phyloP scores from a whole-genome alignment of 2,113 vertebrate genomes.

The Channa maculata region DNA sequence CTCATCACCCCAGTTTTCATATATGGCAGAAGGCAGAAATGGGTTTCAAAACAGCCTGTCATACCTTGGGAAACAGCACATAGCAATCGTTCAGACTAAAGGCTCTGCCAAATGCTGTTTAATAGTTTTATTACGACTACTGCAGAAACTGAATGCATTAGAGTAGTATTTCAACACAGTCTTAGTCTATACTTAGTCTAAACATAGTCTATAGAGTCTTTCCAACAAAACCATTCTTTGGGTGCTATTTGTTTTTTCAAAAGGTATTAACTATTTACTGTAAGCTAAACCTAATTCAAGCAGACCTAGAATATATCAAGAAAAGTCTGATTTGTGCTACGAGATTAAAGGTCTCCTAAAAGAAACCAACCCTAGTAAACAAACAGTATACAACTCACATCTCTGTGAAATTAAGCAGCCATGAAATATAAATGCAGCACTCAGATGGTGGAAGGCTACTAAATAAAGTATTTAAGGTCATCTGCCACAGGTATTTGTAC shows the following conservation, averaged over 20 bases:
- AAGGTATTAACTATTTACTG: no score
- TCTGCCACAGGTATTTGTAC: constrained; percentile 14
- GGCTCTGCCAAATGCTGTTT: no score
- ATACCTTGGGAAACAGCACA: constrained; percentile 3
- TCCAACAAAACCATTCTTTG: no score
- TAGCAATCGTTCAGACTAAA: constrained; percentile 15
- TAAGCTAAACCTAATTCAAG: no score
- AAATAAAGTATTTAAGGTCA: constrained; percentile 12
- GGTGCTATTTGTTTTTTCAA: no score
- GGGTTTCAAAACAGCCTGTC: not conserved
- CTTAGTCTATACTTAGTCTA: no score
- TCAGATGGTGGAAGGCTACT: constrained; percentile 36
- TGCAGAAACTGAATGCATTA: no score
- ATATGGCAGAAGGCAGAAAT: not conserved
- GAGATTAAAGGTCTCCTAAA: constrained; percentile 35
- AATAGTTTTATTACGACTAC: no score
- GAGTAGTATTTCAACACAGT: no score
- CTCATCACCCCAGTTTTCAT: constrained; percentile 24
- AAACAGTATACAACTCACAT: constrained; percentile 19
- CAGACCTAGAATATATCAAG: no score
- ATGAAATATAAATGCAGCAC: constrained; percentile 67
- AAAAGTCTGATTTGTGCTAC: not conserved
- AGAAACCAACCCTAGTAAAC: constrained; percentile 16
- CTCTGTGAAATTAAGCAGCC: constrained; percentile 36
- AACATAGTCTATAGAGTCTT: no score